Evolutionary conservation across 2,797 vertebrate species (phyloP).

Genomic region (Rhynchotus rufescens): DNA sequence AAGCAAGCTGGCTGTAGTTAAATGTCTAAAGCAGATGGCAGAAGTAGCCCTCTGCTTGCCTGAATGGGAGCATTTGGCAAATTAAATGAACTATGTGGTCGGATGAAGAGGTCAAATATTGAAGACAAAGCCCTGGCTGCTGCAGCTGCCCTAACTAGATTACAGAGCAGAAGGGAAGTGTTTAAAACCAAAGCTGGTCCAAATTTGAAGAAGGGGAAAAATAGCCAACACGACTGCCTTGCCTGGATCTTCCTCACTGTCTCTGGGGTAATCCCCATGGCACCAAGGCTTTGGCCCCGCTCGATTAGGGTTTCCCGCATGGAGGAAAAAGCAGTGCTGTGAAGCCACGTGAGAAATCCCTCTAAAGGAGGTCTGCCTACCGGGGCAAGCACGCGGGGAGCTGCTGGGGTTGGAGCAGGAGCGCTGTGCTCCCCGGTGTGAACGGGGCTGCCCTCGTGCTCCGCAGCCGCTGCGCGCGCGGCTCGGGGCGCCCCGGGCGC

Average conservation of each 20-base stretch:
- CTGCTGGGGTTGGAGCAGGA: constrained; percentile 9
- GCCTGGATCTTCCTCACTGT: background rate
- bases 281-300: background rate
- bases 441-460: constrained; percentile 56
- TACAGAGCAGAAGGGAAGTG: constrained; percentile 51
- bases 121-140: constrained; percentile 59
- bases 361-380: constrained; percentile 56
- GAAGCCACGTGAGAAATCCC: constrained; percentile 45
- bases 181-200: constrained; percentile 35
- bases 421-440: constrained; percentile 35
- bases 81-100: constrained; percentile 66
- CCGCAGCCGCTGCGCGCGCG: background rate
- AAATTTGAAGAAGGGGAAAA: background rate
- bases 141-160: constrained; percentile 66
- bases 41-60: constrained; percentile 47
- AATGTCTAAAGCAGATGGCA: constrained; percentile 66
- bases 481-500: background rate
- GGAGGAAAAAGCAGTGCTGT: background rate
- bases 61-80: constrained; percentile 71
- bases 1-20: constrained; percentile 33
- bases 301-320: constrained; percentile 11
- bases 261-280: background rate
- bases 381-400: constrained; percentile 51
- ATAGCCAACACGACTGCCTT: background rate
- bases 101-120: constrained; percentile 43